Evolutionary conservation across 2,888 invertebrate species (phyloP).

Genomic region (Caenorhabditis sp.): DNA sequence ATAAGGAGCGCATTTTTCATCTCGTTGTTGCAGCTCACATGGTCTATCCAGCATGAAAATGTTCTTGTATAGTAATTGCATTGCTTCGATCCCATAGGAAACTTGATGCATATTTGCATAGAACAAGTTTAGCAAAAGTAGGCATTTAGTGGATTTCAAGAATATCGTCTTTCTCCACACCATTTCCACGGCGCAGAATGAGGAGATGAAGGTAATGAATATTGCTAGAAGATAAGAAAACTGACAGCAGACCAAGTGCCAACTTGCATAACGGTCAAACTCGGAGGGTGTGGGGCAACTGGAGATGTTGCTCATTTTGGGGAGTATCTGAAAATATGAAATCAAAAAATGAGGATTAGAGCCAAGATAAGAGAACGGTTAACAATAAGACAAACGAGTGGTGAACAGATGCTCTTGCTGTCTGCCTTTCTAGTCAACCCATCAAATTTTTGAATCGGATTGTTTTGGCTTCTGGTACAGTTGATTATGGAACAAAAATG

Average conservation of each 20-base stretch:
- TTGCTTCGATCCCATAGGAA: constrained; percentile 14
- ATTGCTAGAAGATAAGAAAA: neutral
- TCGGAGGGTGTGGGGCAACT: neutral
- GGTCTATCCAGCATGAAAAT: constrained; percentile 5
- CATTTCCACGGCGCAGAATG: neutral
- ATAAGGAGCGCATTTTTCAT: constrained; percentile 6
- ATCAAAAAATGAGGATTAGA: neutral
- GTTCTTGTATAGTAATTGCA: constrained; percentile 2
- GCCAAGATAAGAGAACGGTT: too few species aligned
- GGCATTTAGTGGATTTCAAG: constrained; percentile 5
- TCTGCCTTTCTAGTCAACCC: too few species aligned
- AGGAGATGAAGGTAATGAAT: constrained; percentile 6
- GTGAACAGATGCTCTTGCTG: too few species aligned
- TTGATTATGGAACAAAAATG: too few species aligned
- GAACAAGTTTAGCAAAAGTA: constrained; percentile 6
- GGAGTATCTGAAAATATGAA: neutral
- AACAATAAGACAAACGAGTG: too few species aligned
- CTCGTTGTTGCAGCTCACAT: neutral
- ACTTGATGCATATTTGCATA: constrained; percentile 16
- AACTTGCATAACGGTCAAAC: neutral
- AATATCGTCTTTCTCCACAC: constrained; percentile 13
- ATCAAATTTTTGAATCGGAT: too few species aligned
- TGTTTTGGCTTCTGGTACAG: too few species aligned
- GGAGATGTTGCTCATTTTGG: neutral
- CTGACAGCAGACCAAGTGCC: constrained; percentile 5